Base-by-base conservation (phyloP, 1,140 invertebrate species). In the Octopus sinensis region DNA sequence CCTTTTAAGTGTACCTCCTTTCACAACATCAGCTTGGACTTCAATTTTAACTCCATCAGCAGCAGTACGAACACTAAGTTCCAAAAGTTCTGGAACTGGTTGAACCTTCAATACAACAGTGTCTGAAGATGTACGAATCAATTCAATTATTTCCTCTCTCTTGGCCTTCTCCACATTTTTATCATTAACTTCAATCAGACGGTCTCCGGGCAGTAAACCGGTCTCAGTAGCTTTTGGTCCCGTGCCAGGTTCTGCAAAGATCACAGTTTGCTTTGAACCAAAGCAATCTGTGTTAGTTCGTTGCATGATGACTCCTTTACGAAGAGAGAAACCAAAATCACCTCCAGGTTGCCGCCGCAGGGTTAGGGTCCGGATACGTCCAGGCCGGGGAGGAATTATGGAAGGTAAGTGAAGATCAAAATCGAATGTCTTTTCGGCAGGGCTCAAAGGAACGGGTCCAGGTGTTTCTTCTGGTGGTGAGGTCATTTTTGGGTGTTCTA, bases 281-380 rank as follows among this genome's bases (percentile, higher is more conserved):
- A 90, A 85, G 56, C 75, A 82, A 51, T 85, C 84, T 10, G 82
- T 84, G 77, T 80, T 81, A 5, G 79, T 81, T 62, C 88, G 87
- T 23, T 91, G 88, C 79, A 96, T 83, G 51, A 91, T 83, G 52
- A 86, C 79, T 23, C 89, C 90, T 84, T 96, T 93, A n/a, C 97
- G 93, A 78, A 98, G 91, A 73, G 96, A 97, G 88, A 98, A 98
- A 1, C 97, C 97, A 90, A 98, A 98, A 90, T 98, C 97, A 84
- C 95, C 96, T 30, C 95, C 93, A 80, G 95, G 95, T 87, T 96
- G 95, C 5, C 96, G 91, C 81, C 94, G 93, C 53, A 98, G 95
- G 0, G 93, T 93, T 54, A 98, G 88, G 71, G 94, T 93, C 81
- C 96, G 91, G 4, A 95, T 94, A 81, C 94, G 93, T 0, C 95